phyloP scores from a whole-genome alignment of 2,113 vertebrate species.

The Tricholaema leucomelas region DNA sequence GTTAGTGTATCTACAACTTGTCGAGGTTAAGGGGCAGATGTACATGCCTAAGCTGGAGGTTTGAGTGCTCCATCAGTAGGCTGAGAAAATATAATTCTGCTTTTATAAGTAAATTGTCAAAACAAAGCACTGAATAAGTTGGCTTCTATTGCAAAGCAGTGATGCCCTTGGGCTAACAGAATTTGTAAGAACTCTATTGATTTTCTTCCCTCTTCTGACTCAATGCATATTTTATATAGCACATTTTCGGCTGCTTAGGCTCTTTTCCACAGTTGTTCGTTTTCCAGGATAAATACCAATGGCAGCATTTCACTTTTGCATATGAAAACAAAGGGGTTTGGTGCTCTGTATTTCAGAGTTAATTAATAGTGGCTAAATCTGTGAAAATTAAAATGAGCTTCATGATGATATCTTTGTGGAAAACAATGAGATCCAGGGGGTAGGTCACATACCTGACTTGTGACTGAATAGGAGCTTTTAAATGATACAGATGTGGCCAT shows the following conservation, averaged over 20 bases:
- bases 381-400: background rate
- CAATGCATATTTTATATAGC: conserved; percentile 34
- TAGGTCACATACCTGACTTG: background rate
- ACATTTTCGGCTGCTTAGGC: background rate
- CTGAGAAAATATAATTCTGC: background rate
- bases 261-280: background rate
- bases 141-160: background rate
- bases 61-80: background rate
- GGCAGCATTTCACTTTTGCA: background rate
- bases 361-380: background rate
- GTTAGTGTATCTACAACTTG: background rate
- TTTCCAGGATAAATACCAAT: conserved; percentile 17
- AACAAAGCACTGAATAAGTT: conserved; percentile 46
- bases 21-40: background rate
- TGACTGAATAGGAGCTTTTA: background rate
- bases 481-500: background rate
- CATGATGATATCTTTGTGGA: background rate
- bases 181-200: conserved; percentile 39
- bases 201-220: conserved; percentile 17
- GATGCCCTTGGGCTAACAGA: conserved; percentile 28
- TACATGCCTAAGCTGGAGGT: background rate
- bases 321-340: background rate
- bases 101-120: conserved; percentile 51
- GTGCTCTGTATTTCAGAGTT: background rate
- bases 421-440: background rate